Evolutionary conservation across 2,113 vertebrate genomes (phyloP), one percentile per base, ranked within the genome.

Genomic region (Leucoraja erinaceus): DNA sequence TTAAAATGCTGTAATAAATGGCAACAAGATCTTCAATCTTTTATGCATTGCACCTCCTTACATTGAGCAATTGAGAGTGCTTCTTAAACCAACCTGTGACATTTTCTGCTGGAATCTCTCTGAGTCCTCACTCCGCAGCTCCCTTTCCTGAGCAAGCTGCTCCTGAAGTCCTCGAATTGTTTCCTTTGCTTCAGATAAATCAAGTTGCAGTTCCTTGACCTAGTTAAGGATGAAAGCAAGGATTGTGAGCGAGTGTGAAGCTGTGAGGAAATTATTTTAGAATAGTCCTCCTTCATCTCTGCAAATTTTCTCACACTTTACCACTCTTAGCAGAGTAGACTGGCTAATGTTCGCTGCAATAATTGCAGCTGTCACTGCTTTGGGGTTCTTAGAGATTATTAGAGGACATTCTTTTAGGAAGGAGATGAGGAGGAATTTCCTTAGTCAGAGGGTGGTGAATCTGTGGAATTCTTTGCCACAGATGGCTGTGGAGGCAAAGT

Each of bases 71-170:
- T 63, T n/a, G 12, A 61, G 61, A n/a, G 56, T 12, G 63, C 18
- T 72, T 59, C 31, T 5, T 20, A 94, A 83, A 93, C 97, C 75
- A 94, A 99, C 98, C 97, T 98, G 98, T 94, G 96, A 95, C 94
- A 99, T 95, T 95, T 96, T 98, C 95, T 96, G 95, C 4, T 96
- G 96, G 94, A 96, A 96, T 93, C 94, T 96, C 33, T 97, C 96
- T 20, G 96, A 95, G 93, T 97, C 96, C 0, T 98, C 97, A 93
- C 96, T 96, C 93, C 96, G 97, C 61, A 97, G 95, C 94, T 97
- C 96, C 93, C 95, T 97, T 94, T 98, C 97, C 94, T 97, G 96
- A 0, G 96, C 96, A 63, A 98, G 96, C 94, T 98, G 97, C 94
- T 97, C 97, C 94, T 97, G 96, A 84, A 97, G 95, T 74, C 95